Base-by-base conservation (phyloP, 1,140 invertebrate species). In the Sipha flava region DNA sequence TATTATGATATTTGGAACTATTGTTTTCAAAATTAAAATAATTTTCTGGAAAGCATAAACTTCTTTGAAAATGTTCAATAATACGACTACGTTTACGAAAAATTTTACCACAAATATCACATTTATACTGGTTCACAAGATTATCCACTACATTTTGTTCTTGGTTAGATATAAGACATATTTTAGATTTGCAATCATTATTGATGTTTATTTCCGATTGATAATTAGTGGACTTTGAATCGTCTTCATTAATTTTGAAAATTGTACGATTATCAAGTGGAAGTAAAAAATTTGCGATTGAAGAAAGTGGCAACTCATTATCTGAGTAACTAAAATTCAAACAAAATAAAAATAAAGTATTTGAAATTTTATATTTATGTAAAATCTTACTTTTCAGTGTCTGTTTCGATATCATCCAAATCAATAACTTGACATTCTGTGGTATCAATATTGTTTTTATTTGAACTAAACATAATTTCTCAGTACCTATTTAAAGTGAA, bases 261-360 rank as follows among this genome's bases (percentile, higher is more conserved):
- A 34, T 18, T 34, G 37, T 40, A 66, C 21, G 37, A 6, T 6
- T 54, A 16, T 31, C 10, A 34, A 40, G 34, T 10, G 52, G 34
- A 59, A 10, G 21, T 9, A 37, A 16, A 18, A 43, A 4, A 77
- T 59, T 57, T 37, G 18, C 18, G 18, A 75, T 75, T 57, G 72
- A 75, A 26, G 72, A 75, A 37, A 75, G 31, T 16, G 72, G 72
- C 23, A 75, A 40, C 9, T 77, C 73, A 77, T 77, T 23, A 26
- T 57, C 52, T 18, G 37, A 77, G 0, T 16, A 54, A 26, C 73
- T 77, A 57, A 14, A 72, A 49, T 66, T 14, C 14, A 18, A 52
- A 73, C 2, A 52, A 54, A 77, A 40, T 4, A 54, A 57, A 29
- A 26, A 59, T 59, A 43, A 18, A 75, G 59, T 77, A 2, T 59